Conservation (phyloP, 2,113 vertebrate genomes). For the Probosciger aterrimus region DNA sequence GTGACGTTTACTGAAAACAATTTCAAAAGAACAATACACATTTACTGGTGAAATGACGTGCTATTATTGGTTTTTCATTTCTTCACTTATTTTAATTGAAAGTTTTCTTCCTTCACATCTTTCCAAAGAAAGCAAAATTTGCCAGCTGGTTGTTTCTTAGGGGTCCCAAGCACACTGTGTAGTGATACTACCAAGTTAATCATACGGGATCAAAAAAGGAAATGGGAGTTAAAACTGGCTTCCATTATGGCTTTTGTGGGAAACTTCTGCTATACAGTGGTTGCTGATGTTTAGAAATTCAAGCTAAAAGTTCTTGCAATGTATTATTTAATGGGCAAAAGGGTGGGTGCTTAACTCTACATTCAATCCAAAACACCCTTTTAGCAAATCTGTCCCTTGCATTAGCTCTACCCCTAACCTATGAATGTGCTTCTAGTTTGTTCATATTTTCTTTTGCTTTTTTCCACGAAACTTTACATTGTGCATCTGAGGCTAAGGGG, state of each 20-base stretch:
- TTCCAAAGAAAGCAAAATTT: not conserved
- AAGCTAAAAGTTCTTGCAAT: not conserved
- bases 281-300: not conserved
- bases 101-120: not conserved
- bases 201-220: not conserved
- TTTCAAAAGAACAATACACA: not conserved
- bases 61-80: not conserved
- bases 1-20: not conserved
- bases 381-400: not conserved
- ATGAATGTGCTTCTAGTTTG: not conserved
- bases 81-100: constrained; percentile 6
- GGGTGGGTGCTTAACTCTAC: not conserved
- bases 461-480: not conserved
- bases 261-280: not conserved
- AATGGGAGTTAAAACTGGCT: not conserved
- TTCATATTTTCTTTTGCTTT: not conserved
- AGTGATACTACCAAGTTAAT: not conserved
- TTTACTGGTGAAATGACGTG: constrained; percentile 12
- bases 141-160: not conserved
- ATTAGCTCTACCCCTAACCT: not conserved
- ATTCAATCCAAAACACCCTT: not conserved
- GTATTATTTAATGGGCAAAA: not conserved
- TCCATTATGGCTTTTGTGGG: not conserved
- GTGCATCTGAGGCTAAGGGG: constrained; percentile 37
- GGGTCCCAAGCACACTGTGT: not conserved